Percentiles rank a stretch among this genome's conserved stretches.
phyloP scores from a whole-genome alignment of 1,140 invertebrate genomes.

The Platorchestia sp. region DNA sequence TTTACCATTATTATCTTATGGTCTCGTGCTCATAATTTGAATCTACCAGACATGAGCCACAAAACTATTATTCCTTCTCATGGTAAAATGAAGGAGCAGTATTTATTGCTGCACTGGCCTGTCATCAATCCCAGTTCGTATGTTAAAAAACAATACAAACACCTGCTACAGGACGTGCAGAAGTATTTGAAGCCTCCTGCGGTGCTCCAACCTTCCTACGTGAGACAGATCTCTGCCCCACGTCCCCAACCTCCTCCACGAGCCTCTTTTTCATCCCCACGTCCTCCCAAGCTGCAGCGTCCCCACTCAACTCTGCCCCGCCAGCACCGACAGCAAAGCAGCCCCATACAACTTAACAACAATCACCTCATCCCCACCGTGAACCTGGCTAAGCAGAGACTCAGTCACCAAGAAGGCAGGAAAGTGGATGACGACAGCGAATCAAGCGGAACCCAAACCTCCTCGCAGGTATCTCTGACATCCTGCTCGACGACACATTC shows the following conservation, averaged over 20 bases:
- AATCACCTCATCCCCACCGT: conserved; percentile 26
- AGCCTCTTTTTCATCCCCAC: conserved; percentile 26
- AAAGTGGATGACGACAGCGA: conserved; percentile 15
- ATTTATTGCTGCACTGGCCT: too few relatives aligned
- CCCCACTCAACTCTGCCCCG: conserved; percentile 34
- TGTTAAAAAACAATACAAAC: not conserved
- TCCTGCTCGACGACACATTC: not conserved
- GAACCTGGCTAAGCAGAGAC: conserved; percentile 20
- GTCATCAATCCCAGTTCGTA: not conserved
- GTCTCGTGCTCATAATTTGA: not conserved
- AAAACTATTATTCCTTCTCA: not conserved
- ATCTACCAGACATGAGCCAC: not conserved
- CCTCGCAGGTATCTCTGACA: not conserved
- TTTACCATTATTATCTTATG: too few relatives aligned
- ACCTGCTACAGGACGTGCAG: conserved; percentile 24
- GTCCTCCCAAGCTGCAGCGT: conserved; percentile 28
- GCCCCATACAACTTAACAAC: not conserved
- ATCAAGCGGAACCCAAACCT: not conserved
- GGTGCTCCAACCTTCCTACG: conserved; percentile 18
- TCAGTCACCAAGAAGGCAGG: conserved; percentile 20
- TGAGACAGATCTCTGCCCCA: conserved; percentile 4
- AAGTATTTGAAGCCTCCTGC: conserved; percentile 47
- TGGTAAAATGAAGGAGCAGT: not conserved
- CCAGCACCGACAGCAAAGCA: conserved; percentile 7
- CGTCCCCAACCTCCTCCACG: conserved; percentile 9